Conservation (phyloP, 2,113 vertebrate genomes). For the Echinops telfairi region DNA sequence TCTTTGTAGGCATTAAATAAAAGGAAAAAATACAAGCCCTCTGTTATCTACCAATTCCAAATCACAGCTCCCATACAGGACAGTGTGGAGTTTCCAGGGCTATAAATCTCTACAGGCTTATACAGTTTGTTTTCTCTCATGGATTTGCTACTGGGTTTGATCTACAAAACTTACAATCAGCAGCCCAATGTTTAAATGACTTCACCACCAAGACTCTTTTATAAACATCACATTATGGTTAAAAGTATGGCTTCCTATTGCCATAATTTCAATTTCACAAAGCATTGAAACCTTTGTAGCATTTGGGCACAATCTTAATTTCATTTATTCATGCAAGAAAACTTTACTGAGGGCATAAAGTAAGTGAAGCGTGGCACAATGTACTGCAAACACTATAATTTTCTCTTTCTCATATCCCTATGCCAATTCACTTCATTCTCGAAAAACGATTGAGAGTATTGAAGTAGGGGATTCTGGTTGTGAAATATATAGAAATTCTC, state of each 20-base stretch:
- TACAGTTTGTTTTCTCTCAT: no score
- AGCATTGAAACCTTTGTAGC: not conserved
- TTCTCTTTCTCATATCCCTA: not conserved
- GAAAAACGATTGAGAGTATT: constrained; percentile 9
- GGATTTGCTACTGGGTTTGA: no score
- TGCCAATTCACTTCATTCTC: not conserved
- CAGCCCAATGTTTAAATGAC: no score
- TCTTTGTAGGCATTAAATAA: not conserved
- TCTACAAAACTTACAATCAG: no score
- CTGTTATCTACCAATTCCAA: no score
- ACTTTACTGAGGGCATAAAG: constrained; percentile 26
- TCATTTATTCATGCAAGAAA: constrained; percentile 1
- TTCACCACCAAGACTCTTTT: not conserved
- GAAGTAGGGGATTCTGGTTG: not conserved
- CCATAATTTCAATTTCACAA: not conserved
- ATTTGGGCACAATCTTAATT: constrained; percentile 6
- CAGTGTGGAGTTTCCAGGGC: no score
- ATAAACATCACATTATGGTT: not conserved
- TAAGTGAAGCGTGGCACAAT: not conserved
- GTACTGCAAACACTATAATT: not conserved
- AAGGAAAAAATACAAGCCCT: no score
- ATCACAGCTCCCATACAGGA: no score
- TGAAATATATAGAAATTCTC: not conserved
- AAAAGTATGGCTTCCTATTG: not conserved
- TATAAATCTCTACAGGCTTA: no score